Base-by-base conservation (phyloP, 1,140 invertebrate genomes). In the Hycleus cichorii region DNA sequence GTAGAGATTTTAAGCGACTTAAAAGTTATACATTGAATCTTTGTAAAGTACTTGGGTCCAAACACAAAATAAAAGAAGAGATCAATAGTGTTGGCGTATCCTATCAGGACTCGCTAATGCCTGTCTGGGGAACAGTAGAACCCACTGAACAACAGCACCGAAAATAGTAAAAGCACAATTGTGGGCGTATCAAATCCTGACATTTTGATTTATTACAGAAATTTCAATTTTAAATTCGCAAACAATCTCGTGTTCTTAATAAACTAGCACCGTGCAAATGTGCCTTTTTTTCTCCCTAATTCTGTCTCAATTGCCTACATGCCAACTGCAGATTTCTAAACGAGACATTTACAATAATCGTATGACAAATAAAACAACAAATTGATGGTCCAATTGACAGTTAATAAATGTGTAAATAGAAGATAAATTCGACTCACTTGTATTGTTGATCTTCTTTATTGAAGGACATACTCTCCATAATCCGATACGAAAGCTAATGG, bases 401-500 rank as follows among this genome's bases (percentile, higher is more conserved):
- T 18, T 18, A 18, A 18, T 18, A 18, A 18, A 18, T 18, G 18
- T 18, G 18, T 18, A 18, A 18, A 18, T 4, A 7, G 2, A 32
- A 7, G 32, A 32, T 5, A 32, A 32, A 32, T 4, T 32, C 32
- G 4, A 32, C 32, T 32, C 7, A 32, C 32, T 70, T 12, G 70
- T 66, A 18, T 59, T 60, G 60, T 74, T 73, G 58, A 73, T 64
- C 51, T 62, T 64, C 56, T 70, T 70, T n/a, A 74, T 64, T 12
- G 68, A 69, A 5, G 77, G 77, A 65, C 77, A 79, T n/a, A 77
- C 74, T 44, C 74, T 67, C 77, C 77, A 79, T 51, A 79, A 65
- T 47, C 77, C 77, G 44, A 79, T 78, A 8, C 70, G 68, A 60
- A 79, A 78, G 24, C 58, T 69, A 42, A 76, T 73, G 47, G 72